These are phyloP conservation scores for Cryptus viduatorius DNA, from an alignment of 2,888 invertebrate genomes.

Conservation along the genomic window DNA sequence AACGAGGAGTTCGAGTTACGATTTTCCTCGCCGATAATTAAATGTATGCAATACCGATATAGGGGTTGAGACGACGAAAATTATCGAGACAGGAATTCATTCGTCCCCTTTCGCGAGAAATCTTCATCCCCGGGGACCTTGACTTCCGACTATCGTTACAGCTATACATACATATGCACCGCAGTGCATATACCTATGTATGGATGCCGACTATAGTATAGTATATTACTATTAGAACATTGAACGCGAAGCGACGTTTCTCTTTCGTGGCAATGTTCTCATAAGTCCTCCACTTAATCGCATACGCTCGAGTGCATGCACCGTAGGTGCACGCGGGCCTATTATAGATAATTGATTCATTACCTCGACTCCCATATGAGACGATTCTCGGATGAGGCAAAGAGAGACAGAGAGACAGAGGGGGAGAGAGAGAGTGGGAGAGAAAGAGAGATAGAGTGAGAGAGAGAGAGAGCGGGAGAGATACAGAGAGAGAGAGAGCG, in stretches of 20 bases:
- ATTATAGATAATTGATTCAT: conserved; percentile 79
- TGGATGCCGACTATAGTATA: background rate
- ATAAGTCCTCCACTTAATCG: conserved; percentile 60
- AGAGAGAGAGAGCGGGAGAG: background rate
- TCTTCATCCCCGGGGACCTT: conserved; percentile 10
- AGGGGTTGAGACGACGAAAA: background rate
- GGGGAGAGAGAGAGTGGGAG: background rate
- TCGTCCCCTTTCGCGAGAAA: conserved; percentile 9
- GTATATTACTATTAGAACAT: background rate
- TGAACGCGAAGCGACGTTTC: conserved; percentile 11
- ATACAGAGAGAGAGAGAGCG: background rate
- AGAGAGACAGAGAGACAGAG: background rate
- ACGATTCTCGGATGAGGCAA: conserved; percentile 5
- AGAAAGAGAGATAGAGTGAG: too few species aligned
- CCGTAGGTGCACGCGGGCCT: conserved; percentile 64
- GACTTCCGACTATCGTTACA: conserved; percentile 1
- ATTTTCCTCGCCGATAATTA: background rate
- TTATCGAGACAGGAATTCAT: conserved; percentile 1
- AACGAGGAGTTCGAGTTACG: background rate
- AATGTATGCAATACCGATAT: background rate
- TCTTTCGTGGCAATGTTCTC: conserved; percentile 46
- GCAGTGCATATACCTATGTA: background rate
- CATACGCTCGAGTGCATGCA: conserved; percentile 42
- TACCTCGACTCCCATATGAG: conserved; percentile 72
- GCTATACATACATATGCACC: background rate